Conservation (phyloP, 2,888 invertebrate species). For the Ichneumoninae sp. region DNA sequence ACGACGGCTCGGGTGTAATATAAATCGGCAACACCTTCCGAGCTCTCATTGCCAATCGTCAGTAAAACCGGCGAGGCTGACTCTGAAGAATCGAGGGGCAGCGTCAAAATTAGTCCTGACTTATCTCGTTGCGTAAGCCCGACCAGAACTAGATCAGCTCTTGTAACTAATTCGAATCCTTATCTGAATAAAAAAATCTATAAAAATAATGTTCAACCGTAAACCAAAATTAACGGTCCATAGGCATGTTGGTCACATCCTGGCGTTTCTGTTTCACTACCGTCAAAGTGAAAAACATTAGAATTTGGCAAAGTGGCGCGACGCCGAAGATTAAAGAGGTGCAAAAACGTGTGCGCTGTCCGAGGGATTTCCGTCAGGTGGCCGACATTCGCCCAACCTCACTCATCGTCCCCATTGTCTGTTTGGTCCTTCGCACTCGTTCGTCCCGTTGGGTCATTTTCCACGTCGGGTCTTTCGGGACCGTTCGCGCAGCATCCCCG, state of each 20-base stretch:
- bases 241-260: too few relatives aligned
- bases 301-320: not conserved
- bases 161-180: not conserved
- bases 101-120: not conserved
- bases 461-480: not conserved
- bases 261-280: too few relatives aligned
- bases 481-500: not conserved
- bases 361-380: not conserved
- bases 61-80: not conserved
- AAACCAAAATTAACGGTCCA: too few relatives aligned
- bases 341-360: not conserved
- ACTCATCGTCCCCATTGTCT: not conserved
- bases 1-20: constrained; percentile 31
- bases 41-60: not conserved
- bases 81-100: not conserved
- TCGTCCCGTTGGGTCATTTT: not conserved
- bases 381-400: not conserved
- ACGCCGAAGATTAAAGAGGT: not conserved
- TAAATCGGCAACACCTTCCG: not conserved
- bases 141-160: not conserved
- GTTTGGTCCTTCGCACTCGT: not conserved
- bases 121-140: not conserved
- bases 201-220: not conserved
- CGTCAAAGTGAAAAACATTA: not conserved
- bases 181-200: not conserved